Evolutionary conservation across 1,140 invertebrate genomes (phyloP), one percentile per base, ranked within the genome.

Genomic region (Thaumetopoea pityocampa): DNA sequence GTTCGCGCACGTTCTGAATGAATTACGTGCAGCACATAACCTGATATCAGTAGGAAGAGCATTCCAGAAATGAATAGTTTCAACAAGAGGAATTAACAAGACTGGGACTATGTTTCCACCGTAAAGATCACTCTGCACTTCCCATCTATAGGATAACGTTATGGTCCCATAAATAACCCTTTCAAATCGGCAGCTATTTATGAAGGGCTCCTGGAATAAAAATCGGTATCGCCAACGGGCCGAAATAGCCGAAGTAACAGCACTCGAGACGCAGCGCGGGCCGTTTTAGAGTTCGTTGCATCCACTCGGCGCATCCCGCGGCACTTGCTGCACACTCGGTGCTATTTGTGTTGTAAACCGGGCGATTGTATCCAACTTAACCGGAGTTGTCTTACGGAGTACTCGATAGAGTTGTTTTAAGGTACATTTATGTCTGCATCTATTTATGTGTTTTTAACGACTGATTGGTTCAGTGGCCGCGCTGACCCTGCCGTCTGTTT

Each of bases 181-280:
- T 41, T 14, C 7, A 32, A 41, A n/a, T 14, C 14, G 4, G 10
- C 4, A 28, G 4, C 28, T 41, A 41, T 41, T 41, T 23, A 41
- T 41, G 32, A 32, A 23, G 1, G 26, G 18, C 14, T n/a, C 18
- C 37, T 32, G 29, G 16, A 28, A 28, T 28, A 28, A 32, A 22
- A 23, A 41, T 30, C 12, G 28, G 14, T 30, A 41, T 32, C 14
- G 14, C n/a, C 11, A n/a, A n/a, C 5, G 35, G 4, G n/a, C 7
- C n/a, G n/a, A n/a, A n/a, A 19, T 27, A 18, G 17, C 29, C 26
- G 43, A 56, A 61, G 56, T 56, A 61, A 43, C 56, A 33, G 17
- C 56, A 60, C 56, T 60, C 26, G 45, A 60, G 28, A 32, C 20
- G 24, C 48, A 55, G 51, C 51, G 46, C 23, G 20, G 19, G 47